Percentiles rank a stretch among this genome's conserved stretches.
These are phyloP conservation scores for Triplophysa rosa DNA, from an alignment of 2,113 vertebrate species.

Conservation along the genomic window DNA sequence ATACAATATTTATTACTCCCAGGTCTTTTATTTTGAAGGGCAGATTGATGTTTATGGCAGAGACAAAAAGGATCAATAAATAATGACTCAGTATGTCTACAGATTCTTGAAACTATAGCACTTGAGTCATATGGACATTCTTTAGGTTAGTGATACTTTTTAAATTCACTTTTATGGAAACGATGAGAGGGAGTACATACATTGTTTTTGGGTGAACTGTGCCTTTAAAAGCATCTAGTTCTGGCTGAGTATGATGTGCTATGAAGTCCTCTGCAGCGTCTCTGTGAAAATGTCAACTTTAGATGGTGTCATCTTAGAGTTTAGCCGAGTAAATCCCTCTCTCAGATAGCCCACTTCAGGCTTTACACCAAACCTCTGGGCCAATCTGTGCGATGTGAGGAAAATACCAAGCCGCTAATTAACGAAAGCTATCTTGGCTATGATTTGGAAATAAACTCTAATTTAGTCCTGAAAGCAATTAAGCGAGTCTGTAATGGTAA, in stretches of 20 bases:
- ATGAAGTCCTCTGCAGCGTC: not conserved
- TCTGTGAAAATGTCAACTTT: constrained; percentile 11
- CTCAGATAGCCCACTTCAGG: constrained; percentile 38
- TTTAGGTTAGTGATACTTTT: not conserved
- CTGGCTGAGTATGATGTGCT: too few relatives aligned
- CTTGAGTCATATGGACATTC: too few relatives aligned
- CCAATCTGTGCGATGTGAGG: constrained; percentile 50
- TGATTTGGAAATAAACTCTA: constrained; percentile 72
- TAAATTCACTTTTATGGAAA: not conserved
- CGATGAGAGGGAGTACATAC: not conserved
- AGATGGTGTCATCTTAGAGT: not conserved
- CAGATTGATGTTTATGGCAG: too few relatives aligned
- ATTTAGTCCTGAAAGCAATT: constrained; percentile 74
- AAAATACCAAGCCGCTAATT: constrained; percentile 66
- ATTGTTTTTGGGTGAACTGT: not conserved
- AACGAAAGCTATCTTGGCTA: constrained; percentile 66
- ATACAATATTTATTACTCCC: not conserved
- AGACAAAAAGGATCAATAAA: too few relatives aligned
- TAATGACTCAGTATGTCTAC: too few relatives aligned
- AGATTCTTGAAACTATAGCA: too few relatives aligned
- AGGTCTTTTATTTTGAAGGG: not conserved
- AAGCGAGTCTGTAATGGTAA: constrained; percentile 68
- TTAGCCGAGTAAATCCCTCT: constrained; percentile 28
- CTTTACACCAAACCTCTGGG: constrained; percentile 37
- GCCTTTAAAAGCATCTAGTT: not conserved